These are phyloP conservation scores for Ferdinandea cuprea DNA, from an alignment of 2,888 invertebrate genomes.

Conservation along the genomic window DNA sequence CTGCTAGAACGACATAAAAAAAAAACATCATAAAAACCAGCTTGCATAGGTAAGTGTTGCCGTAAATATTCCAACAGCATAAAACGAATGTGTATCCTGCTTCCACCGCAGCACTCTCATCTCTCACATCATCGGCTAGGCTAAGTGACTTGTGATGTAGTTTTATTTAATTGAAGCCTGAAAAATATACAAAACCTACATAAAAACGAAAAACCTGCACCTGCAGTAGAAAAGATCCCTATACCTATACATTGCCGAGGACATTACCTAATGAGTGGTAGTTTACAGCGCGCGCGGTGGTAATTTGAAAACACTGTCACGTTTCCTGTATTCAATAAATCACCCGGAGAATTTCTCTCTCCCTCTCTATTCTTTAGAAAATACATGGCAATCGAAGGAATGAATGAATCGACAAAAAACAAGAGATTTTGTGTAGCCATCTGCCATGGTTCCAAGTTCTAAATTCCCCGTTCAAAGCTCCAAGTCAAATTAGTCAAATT, in stretches of 20 bases:
- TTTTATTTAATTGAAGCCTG: not conserved
- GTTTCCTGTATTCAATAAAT: conserved; percentile 31
- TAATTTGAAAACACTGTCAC: conserved; percentile 35
- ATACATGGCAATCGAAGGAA: not conserved
- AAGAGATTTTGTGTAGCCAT: conserved; percentile 5
- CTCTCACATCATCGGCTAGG: conserved; percentile 2
- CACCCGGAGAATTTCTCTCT: conserved; percentile 26
- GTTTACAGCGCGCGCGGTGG: conserved; percentile 31
- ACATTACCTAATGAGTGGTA: conserved; percentile 22
- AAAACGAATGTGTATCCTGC: not conserved
- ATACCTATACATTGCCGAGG: not conserved
- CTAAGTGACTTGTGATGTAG: conserved; percentile 5
- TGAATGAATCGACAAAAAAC: conserved; percentile 19
- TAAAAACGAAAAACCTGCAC: conserved; percentile 24
- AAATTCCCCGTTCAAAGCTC: conserved; percentile 18
- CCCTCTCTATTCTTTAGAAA: conserved; percentile 6
- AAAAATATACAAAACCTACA: not conserved
- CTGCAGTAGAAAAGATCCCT: conserved; percentile 1
- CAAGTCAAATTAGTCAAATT: conserved; percentile 44
- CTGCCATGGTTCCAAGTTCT: conserved; percentile 1
- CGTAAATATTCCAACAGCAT: not conserved
- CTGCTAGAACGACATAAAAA: too few species aligned
- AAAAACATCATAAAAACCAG: not conserved
- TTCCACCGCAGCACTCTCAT: not conserved
- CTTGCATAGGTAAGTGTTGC: not conserved